A percentile compares a stretch with the other conserved stretches of the same genome.
Evolutionary conservation across 2,888 invertebrate species (phyloP).

Genomic region (Xylocampa areola): DNA sequence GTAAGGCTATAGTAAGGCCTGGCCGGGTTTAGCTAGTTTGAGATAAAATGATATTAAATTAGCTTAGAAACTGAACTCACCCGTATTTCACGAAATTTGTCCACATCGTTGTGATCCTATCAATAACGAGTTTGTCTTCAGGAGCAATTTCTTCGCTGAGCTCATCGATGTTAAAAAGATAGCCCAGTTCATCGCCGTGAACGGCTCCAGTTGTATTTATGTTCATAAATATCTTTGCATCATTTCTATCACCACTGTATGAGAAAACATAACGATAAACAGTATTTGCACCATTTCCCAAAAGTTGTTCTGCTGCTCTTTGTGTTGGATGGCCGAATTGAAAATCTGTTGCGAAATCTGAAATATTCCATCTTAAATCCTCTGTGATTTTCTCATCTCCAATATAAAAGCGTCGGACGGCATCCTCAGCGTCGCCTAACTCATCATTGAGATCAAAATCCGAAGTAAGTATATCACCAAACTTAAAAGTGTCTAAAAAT

Average conservation of each 20-base stretch:
- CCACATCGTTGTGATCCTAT: conserved; percentile 51
- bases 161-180: conserved; percentile 36
- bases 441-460: conserved; percentile 23
- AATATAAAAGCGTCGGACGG: conserved; percentile 24
- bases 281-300: conserved; percentile 13
- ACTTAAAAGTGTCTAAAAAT: conserved; percentile 12
- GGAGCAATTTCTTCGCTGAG: conserved; percentile 17
- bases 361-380: conserved; percentile 13
- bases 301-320: conserved; percentile 31
- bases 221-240: not conserved
- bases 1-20: no score
- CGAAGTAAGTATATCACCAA: not conserved
- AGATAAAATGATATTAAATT: no score
- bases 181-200: conserved; percentile 49
- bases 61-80: no score
- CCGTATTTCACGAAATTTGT: conserved; percentile 52
- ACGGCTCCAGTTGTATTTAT: conserved; percentile 25
- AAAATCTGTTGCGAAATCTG: conserved; percentile 27
- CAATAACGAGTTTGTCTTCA: conserved; percentile 44
- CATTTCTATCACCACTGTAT: conserved; percentile 31
- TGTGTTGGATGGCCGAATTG: conserved; percentile 32
- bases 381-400: conserved; percentile 32
- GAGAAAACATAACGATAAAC: conserved; percentile 43
- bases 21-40: no score
- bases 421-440: conserved; percentile 10